A percentile compares a stretch with the other conserved stretches of the same genome.
Evolutionary conservation across 2,888 invertebrate genomes (phyloP).

Genomic region (Xanthia togata): DNA sequence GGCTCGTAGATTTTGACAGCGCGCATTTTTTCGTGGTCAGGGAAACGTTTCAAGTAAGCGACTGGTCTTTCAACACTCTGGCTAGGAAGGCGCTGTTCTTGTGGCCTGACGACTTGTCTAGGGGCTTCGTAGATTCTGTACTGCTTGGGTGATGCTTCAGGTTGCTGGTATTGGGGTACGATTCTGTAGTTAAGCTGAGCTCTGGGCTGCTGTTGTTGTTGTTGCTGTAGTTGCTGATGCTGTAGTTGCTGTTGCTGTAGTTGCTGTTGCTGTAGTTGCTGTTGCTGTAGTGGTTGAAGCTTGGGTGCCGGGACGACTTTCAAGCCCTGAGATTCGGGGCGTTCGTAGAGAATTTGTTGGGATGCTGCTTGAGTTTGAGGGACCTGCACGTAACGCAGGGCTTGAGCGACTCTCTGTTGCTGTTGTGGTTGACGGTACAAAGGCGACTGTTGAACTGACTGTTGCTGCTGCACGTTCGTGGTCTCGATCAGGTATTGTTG

Average conservation of each 20-base stretch:
- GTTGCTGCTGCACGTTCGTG: conserved; percentile 85
- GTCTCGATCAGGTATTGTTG: conserved; percentile 89
- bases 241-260: conserved; percentile 63
- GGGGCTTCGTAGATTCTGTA: conserved; percentile 83
- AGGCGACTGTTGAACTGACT: conserved; percentile 67
- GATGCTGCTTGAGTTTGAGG: conserved; percentile 80
- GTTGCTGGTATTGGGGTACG: conserved; percentile 82
- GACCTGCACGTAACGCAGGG: conserved; percentile 65
- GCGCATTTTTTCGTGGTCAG: conserved; percentile 83
- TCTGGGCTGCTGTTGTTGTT: conserved; percentile 69
- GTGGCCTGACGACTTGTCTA: conserved; percentile 77
- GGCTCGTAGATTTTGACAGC: conserved; percentile 83
- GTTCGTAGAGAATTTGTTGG: conserved; percentile 77
- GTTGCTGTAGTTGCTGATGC: conserved; percentile 60
- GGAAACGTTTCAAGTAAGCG: conserved; percentile 84
- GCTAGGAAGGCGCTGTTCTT: conserved; percentile 80
- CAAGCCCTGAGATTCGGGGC: conserved; percentile 84
- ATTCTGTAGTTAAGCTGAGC: conserved; percentile 78
- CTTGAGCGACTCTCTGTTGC: conserved; percentile 74
- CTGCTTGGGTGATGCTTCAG: conserved; percentile 84
- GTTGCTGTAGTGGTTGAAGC: conserved; percentile 72
- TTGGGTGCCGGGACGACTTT: conserved; percentile 88
- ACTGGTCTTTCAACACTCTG: conserved; percentile 83
- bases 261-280: conserved; percentile 64
- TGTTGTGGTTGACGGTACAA: conserved; percentile 76